Percentiles rank a stretch among this genome's conserved stretches.
phyloP scores from a whole-genome alignment of 2,113 vertebrate genomes.

The Aplodontia rufa region DNA sequence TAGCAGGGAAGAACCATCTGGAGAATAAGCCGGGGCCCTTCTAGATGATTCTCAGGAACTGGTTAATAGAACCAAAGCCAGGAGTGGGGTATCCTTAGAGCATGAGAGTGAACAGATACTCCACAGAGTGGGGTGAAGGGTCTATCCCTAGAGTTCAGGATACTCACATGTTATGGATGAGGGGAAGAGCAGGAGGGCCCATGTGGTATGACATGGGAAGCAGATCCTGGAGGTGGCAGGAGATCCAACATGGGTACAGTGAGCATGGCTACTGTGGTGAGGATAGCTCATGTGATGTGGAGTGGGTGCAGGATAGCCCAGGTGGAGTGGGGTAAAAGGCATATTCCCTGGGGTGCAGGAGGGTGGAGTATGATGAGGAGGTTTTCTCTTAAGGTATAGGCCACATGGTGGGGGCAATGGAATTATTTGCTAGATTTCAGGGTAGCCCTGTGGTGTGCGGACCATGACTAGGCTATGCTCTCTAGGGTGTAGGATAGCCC shows the following conservation, averaged over 20 bases:
- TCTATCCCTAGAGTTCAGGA: background rate
- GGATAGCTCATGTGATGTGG: accelerated
- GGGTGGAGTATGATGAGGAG: background rate
- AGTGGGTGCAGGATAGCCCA: background rate
- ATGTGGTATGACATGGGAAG: background rate
- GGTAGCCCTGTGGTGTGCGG: too few species aligned
- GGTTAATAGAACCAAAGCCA: background rate
- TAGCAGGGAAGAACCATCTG: background rate
- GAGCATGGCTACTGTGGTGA: background rate
- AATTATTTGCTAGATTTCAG: background rate
- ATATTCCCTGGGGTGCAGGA: background rate
- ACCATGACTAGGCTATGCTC: background rate
- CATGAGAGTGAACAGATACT: background rate
- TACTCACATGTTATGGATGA: background rate
- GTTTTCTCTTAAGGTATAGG: background rate
- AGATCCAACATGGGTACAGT: background rate
- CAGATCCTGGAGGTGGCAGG: background rate
- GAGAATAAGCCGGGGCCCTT: background rate
- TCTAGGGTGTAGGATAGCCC: background rate
- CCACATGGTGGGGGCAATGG: background rate
- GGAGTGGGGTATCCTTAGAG: accelerated
- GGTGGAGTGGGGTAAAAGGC: background rate
- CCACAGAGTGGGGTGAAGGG: too few species aligned
- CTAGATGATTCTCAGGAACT: background rate
- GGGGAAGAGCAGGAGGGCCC: background rate